phyloP scores from a whole-genome alignment of 2,113 vertebrate species.

The Tragelaphus strepsiceros region DNA sequence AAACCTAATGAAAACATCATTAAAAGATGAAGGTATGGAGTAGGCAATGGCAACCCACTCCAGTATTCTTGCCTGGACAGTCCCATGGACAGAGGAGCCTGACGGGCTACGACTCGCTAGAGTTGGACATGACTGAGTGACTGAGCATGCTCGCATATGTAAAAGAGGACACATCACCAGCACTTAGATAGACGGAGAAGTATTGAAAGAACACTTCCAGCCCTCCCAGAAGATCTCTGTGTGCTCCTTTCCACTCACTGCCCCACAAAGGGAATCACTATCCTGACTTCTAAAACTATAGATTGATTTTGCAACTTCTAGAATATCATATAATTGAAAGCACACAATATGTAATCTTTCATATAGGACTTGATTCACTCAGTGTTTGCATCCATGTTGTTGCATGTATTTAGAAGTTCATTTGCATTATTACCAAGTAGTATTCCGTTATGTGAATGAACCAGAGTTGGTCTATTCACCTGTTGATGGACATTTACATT shows the following conservation, averaged over 20 bases:
- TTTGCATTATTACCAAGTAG: neutral
- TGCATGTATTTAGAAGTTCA: neutral
- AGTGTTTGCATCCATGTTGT: neutral
- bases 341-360: neutral
- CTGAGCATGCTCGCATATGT: too few species aligned
- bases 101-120: accelerated
- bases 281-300: neutral
- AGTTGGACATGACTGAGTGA: too few species aligned
- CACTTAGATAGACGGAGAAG: neutral
- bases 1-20: neutral
- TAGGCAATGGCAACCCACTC: too few species aligned
- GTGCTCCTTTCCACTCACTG: too few species aligned
- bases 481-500: neutral
- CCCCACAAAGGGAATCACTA: neutral
- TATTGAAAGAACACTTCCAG: neutral
- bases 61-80: too few species aligned
- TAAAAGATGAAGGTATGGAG: neutral
- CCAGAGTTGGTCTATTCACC: neutral
- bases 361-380: neutral
- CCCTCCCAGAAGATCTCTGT: neutral
- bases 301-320: neutral
- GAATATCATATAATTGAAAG: neutral
- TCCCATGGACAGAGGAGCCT: too few species aligned
- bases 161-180: neutral
- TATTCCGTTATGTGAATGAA: neutral